Percentiles rank a stretch among this genome's conserved stretches.
phyloP scores from a whole-genome alignment of 2,888 invertebrate genomes.

The Mechanitis mazaeus region DNA sequence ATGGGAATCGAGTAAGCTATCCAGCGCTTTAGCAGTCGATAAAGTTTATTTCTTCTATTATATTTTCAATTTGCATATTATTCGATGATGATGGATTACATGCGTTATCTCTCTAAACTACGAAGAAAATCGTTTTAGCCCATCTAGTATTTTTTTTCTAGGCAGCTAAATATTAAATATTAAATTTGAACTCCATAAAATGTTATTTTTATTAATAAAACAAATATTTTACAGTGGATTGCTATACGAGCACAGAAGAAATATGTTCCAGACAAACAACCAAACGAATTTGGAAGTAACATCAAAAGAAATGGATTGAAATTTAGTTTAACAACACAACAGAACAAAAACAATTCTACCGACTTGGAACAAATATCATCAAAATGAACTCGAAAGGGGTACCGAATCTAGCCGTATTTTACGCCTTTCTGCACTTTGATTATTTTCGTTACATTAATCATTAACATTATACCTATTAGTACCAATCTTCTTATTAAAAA shows the following conservation, averaged over 20 bases:
- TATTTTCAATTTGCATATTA: too few species aligned
- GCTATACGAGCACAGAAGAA: constrained; percentile 44
- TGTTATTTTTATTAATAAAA: too few species aligned
- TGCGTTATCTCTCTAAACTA: too few species aligned
- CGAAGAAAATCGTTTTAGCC: too few species aligned
- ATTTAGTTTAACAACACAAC: constrained; percentile 4
- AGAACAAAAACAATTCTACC: constrained; percentile 8
- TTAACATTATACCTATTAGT: not conserved
- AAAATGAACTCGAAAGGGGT: constrained; percentile 12
- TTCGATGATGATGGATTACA: too few species aligned
- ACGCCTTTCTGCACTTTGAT: constrained; percentile 9
- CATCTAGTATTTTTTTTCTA: too few species aligned
- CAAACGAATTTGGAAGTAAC: not conserved
- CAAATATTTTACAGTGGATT: constrained; percentile 37
- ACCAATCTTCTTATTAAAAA: not conserved
- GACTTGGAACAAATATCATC: constrained; percentile 17
- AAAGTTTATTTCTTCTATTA: too few species aligned
- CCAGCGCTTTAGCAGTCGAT: too few species aligned
- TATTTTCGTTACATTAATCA: not conserved
- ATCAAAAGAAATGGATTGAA: constrained; percentile 4
- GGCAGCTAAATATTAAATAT: too few species aligned
- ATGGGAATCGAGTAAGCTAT: too few species aligned
- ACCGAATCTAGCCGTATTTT: constrained; percentile 15
- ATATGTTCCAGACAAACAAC: not conserved
- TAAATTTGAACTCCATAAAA: too few species aligned